Evolutionary conservation across 2,888 invertebrate species (phyloP), one percentile per base, ranked within the genome.

Genomic region (Catocala nupta): DNA sequence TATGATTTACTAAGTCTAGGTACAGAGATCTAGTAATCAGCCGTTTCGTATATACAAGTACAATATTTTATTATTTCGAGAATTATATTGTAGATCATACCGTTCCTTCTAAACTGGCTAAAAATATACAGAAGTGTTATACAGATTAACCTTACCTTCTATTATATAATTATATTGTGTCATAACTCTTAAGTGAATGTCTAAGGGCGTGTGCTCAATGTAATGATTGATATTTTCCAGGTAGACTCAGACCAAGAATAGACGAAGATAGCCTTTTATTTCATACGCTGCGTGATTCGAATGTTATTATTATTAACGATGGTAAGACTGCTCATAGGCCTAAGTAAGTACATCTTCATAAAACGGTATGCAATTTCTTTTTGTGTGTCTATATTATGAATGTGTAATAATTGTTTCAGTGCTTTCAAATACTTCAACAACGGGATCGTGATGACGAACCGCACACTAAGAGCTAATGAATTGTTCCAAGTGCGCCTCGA

Each of bases 371-470:
- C 33, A 50, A 33, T 25, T 10, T 33, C 4, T 25, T 25, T 50
- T 13, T 50, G 7, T 25, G 6, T 11, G 8, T 33, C 12, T 2
- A 51, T 4, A 4, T 4, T 11, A 36, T 33, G 5, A 10, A 5
- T 25, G 13, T 48, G 16, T 39, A 13, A 12, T 10, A 13, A 42
- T 59, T 36, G 48, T 87, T 92, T 16, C 80, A 97, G 97, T 88
- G 98, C 98, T 75, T 96, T 97, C 72, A 98, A 98, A 89, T 98
- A 98, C 94, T 99, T 98, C 90, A 98, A 98, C 89, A 98, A 99
- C 88, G 99, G 98, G 33, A 98, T 99, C 36, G 98, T 99, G 55
- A 95, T 99, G 81, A 98, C 98, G 1, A 96, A 97, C 72, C 95
- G 99, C 51, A 97, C 97, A 0, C 90, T 99, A 64, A 96, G 96